Evolutionary conservation across 2,888 invertebrate species (phyloP).

Genomic region (Scaptomyza reducta): DNA sequence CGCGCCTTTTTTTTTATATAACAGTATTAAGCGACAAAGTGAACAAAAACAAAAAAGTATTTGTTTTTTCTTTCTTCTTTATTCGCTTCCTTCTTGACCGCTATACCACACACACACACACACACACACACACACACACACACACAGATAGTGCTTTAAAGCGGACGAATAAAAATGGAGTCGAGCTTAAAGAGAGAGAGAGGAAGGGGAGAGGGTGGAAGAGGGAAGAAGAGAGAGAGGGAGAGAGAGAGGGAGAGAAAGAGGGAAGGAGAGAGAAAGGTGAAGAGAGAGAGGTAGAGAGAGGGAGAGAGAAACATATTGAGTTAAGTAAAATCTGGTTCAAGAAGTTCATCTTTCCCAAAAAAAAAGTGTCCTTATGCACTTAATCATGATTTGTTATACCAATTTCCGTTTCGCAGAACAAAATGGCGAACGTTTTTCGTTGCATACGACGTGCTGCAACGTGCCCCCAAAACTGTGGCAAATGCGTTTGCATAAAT

Average conservation of each 20-base stretch:
- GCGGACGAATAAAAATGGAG: constrained; percentile 39
- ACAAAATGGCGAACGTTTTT: constrained; percentile 46
- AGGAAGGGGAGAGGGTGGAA: too few species aligned
- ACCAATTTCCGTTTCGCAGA: constrained; percentile 42
- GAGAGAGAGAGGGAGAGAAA: background rate
- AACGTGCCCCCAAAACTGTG: constrained; percentile 66
- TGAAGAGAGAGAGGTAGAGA: too few species aligned
- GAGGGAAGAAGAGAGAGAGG: too few species aligned
- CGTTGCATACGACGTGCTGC: constrained; percentile 24
- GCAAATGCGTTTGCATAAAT: constrained; percentile 78
- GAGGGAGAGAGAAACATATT: background rate
- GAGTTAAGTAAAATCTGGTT: too few species aligned
- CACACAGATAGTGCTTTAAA: constrained; percentile 36
- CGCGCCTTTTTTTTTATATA: constrained; percentile 16
- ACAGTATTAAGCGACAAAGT: background rate
- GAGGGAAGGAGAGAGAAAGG: too few species aligned
- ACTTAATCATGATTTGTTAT: constrained; percentile 47
- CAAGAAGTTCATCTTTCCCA: background rate
- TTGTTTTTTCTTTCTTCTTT: constrained; percentile 6
- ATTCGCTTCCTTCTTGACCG: constrained; percentile 15
- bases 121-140: too few species aligned
- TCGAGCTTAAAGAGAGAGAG: constrained; percentile 5
- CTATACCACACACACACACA: too few species aligned
- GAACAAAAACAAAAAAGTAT: constrained; percentile 15
- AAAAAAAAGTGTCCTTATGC: background rate